phyloP scores from a whole-genome alignment of 2,113 vertebrate genomes.

The Rhinichthys klamathensis region DNA sequence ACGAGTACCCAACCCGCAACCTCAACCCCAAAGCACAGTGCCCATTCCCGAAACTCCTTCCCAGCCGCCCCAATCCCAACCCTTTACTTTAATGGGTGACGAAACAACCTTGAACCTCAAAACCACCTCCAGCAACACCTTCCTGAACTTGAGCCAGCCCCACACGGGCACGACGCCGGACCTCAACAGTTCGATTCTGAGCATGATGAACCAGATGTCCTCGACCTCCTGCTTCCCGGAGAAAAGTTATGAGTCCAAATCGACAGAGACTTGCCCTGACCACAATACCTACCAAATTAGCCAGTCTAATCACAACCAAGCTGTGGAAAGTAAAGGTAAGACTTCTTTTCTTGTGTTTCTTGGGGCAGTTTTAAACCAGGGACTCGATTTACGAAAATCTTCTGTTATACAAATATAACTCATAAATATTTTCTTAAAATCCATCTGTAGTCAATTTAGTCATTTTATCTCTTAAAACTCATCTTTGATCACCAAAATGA shows the following conservation, averaged over 20 bases:
- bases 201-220: conserved; percentile 64
- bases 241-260: conserved; percentile 46
- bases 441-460: too few relatives aligned
- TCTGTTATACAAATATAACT: too few relatives aligned
- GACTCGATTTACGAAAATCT: too few relatives aligned
- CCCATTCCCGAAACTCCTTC: conserved; percentile 22
- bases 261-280: conserved; percentile 13
- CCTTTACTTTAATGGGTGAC: conserved; percentile 43
- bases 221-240: conserved; percentile 55
- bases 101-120: conserved; percentile 49
- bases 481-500: too few relatives aligned
- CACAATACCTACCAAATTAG: conserved; percentile 44
- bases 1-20: conserved; percentile 33
- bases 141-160: conserved; percentile 56
- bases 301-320: conserved; percentile 48
- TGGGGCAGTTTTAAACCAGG: neutral
- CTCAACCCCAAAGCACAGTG: conserved; percentile 50
- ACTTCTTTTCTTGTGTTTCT: neutral
- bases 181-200: conserved; percentile 59
- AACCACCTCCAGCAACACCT: conserved; percentile 45
- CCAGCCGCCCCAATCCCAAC: conserved; percentile 44
- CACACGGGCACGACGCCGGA: conserved; percentile 38
- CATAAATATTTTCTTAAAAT: too few relatives aligned
- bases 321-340: conserved; percentile 50
- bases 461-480: too few relatives aligned